Evolutionary conservation across 2,113 vertebrate genomes (phyloP), one percentile per base, ranked within the genome.

Genomic region (Struthio camelus): DNA sequence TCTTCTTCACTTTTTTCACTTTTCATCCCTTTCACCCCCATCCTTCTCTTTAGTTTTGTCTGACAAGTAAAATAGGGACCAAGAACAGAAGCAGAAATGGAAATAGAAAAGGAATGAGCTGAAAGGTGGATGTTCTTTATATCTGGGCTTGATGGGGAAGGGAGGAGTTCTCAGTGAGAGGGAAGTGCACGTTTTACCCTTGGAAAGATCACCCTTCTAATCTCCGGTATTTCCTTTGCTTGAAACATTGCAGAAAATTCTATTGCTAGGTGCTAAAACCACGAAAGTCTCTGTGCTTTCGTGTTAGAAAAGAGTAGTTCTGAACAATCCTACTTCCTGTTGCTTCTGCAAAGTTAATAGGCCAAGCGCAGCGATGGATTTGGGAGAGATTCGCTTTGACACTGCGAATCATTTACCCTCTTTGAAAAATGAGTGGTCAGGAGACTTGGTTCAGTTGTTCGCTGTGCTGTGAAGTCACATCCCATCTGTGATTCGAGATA

Each of bases 401-500:
- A 34, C 95, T 8, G 36, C 34, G 0, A 48, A 25, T 62, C 8
- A 0, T 73, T 36, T 40, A 14, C 65, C 79, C 40, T 58, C 50
- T 11, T 42, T 38, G 79, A 54, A 62, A 85, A 64, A 95, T 22
- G 87, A 73, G 53, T 85, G 89, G 54, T 1, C 19, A 80, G 38
- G 56, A 70, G 86, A 16, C n/a, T 80, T 73, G 91, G 58, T 14
- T 71, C 16, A 3, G 81, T 30, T 79, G 84, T 91, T 40, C 28
- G 32, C 27, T 56, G 80, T 46, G 6, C 87, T 75, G 90, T 56
- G 12, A 9, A 89, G 87, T 11, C 92, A 85, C 92, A 62, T 30
- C 42, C 81, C 94, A 85, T 94, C 96, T 90, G 94, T 50, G 87
- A 84, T 72, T 44, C 46, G 7, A 42, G 75, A 34, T 58, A 86